Evolutionary conservation across 1,140 invertebrate genomes (phyloP), one percentile per base, ranked within the genome.

Genomic region (Tetragnatha versicolor): DNA sequence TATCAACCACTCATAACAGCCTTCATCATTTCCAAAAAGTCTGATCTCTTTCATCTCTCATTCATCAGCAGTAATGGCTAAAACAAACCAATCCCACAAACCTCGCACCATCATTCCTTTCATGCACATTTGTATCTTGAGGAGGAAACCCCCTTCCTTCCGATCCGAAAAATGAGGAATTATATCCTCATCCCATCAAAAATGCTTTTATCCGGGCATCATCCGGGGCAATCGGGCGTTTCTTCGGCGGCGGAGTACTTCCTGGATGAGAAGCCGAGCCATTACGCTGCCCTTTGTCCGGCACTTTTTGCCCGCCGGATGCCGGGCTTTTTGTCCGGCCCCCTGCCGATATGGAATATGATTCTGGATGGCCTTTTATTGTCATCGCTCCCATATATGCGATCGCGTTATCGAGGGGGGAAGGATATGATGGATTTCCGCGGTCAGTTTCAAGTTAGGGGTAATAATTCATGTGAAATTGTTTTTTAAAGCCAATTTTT

Each of bases 231-330:
- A 66, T 66, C 42, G 22, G 31, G 63, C 35, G 42, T 58, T 31
- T 58, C 63, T 66, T 66, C 29, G 25, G 63, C 51, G 70, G 55
- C 42, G 29, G 60, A 65, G 39, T 14, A 65, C 73, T 76, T 76
- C 73, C 73, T 42, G 60, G 45, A 65, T 37, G 35, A 75, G 55
- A 75, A 75, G 29, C 73, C 29, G 42, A 63, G 31, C 73, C 73
- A 76, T 76, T 76, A 76, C 60, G 47, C 70, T 20, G 22, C 17
- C 42, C 73, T 76, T 76, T 76, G 60, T 76, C 73, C 73, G 73
- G 73, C 73, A 76, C 73, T 76, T 76, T 76, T 76, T 76, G 73
- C 60, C 31, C 17, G 60, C 73, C 73, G 73, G 73, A 76, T 65
- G 51, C 20, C 29, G 17, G 29, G 73, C 73, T 76, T 76, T 76